Evolutionary conservation across 2,113 vertebrate species (phyloP).

Genomic region (Cathartes aura): DNA sequence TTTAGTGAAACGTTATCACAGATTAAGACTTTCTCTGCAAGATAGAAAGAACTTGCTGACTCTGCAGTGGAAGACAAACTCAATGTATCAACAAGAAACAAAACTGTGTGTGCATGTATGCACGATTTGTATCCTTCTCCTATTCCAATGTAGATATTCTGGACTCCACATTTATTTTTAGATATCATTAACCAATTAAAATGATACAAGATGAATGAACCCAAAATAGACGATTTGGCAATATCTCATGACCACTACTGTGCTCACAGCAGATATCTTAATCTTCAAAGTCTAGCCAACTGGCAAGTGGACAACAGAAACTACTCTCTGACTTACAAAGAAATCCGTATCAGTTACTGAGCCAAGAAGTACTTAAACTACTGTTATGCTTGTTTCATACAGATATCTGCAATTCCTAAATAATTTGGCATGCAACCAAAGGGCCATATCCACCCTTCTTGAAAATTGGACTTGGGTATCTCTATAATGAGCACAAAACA

Average conservation of each 20-base stretch:
- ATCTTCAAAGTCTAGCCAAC: slow-evolving; percentile 63
- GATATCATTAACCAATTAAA: slow-evolving; percentile 44
- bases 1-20: slow-evolving; percentile 68
- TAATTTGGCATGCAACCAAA: background rate
- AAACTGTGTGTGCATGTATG: background rate
- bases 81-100: slow-evolving; percentile 33
- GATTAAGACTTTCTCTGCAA: slow-evolving; percentile 56
- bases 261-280: slow-evolving; percentile 45
- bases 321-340: slow-evolving; percentile 26
- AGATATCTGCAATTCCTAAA: background rate
- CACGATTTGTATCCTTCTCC: background rate
- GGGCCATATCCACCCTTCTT: background rate
- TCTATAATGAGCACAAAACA: background rate
- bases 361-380: slow-evolving; percentile 37
- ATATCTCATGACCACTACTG: background rate
- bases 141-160: background rate
- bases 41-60: slow-evolving; percentile 66
- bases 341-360: background rate
- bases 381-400: background rate
- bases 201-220: slow-evolving; percentile 22
- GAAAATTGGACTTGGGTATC: background rate
- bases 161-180: slow-evolving; percentile 6
- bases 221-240: slow-evolving; percentile 33
- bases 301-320: slow-evolving; percentile 61
- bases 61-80: slow-evolving; percentile 47